Percentiles rank a stretch among this genome's conserved stretches.
Conservation (phyloP, 2,113 vertebrate genomes). For the Crotalus tigris region DNA sequence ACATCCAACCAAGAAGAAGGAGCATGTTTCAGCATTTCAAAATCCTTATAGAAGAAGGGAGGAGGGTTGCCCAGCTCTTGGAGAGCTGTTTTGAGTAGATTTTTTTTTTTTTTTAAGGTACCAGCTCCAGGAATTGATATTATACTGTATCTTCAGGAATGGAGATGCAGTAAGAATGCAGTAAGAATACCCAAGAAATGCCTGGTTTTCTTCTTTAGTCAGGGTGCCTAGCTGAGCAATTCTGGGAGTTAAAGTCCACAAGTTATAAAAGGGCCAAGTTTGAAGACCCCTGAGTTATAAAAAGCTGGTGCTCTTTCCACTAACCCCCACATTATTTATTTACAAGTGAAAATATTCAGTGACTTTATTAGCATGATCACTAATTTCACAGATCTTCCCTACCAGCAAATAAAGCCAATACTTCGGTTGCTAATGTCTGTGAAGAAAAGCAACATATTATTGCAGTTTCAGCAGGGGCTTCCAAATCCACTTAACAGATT, state of each 20-base stretch:
- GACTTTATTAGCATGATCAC: background rate
- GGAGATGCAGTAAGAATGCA: background rate
- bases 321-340: background rate
- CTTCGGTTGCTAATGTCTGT: background rate
- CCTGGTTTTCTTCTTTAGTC: background rate
- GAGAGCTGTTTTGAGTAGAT: constrained; percentile 54
- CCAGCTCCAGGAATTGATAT: constrained; percentile 34
- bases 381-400: too few species aligned
- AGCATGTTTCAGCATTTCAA: constrained; percentile 71
- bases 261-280: too few species aligned
- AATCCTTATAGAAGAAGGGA: constrained; percentile 67
- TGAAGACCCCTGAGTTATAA: background rate
- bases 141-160: background rate
- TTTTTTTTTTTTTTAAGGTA: constrained; percentile 50
- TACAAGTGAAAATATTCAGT: background rate
- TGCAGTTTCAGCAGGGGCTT: too few species aligned
- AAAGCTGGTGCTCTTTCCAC: background rate
- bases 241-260: too few species aligned
- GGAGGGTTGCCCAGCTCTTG: constrained; percentile 19
- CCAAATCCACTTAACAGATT: too few species aligned
- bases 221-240: too few species aligned
- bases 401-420: background rate
- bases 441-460: too few species aligned
- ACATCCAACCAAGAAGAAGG: constrained; percentile 74
- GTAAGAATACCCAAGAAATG: background rate